These are phyloP conservation scores for Perithous albicinctus DNA, from an alignment of 2,888 invertebrate genomes.

Conservation along the genomic window DNA sequence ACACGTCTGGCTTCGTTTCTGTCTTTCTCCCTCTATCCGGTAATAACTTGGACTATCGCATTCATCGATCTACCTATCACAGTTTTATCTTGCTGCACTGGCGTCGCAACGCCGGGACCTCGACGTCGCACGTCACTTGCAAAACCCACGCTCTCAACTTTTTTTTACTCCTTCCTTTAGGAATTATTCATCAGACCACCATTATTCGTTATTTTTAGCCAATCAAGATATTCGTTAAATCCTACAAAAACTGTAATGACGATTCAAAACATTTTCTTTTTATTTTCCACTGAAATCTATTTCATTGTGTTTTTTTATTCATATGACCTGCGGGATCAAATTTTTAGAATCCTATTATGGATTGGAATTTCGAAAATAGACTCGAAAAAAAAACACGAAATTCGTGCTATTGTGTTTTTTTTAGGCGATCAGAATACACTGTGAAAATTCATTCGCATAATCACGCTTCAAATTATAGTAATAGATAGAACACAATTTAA, in stretches of 20 bases:
- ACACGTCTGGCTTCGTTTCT: slow-evolving; percentile 60
- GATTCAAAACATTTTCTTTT: neutral
- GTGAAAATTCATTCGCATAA: slow-evolving; percentile 25
- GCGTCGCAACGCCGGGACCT: slow-evolving; percentile 81
- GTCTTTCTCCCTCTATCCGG: slow-evolving; percentile 83
- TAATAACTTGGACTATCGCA: slow-evolving; percentile 84
- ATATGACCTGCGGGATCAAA: no score
- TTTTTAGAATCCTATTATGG: no score
- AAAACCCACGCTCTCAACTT: neutral
- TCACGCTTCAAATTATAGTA: neutral
- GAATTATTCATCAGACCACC: slow-evolving; percentile 24
- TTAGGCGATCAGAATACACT: neutral
- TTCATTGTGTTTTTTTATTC: no score
- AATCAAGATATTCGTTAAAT: neutral
- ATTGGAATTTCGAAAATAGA: no score
- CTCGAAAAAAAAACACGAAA: no score
- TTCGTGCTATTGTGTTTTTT: no score
- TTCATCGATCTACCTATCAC: slow-evolving; percentile 84
- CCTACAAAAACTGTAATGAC: neutral
- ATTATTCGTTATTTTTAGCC: neutral
- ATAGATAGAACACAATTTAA: neutral
- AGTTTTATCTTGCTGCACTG: slow-evolving; percentile 84
- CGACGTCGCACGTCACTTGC: slow-evolving; percentile 36
- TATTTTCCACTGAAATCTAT: neutral
- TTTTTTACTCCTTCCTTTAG: neutral